Conservation (phyloP, 2,797 vertebrate species). For the Huso huso region DNA sequence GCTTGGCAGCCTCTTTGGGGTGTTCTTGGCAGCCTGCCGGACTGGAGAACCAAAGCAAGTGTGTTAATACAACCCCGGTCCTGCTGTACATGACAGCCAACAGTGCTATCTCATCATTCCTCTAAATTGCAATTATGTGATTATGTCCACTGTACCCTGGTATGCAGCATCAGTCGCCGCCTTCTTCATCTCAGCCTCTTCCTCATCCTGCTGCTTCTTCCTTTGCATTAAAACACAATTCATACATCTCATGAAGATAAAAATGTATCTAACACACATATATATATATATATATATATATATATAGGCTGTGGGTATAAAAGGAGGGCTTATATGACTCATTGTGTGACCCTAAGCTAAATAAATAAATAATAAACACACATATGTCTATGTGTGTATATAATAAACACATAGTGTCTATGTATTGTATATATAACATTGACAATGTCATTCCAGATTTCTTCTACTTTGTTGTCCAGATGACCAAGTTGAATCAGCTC, state of each 20-base stretch:
- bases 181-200: slow-evolving; percentile 82
- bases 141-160: slow-evolving; percentile 63
- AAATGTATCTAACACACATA: too few relatives aligned
- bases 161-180: slow-evolving; percentile 85
- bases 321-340: too few relatives aligned
- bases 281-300: too few relatives aligned
- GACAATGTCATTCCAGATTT: slow-evolving; percentile 80
- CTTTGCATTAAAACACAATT: slow-evolving; percentile 37
- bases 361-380: too few relatives aligned
- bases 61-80: not conserved
- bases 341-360: too few relatives aligned
- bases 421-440: too few relatives aligned
- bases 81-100: not conserved
- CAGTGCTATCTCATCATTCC: too few relatives aligned
- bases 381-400: too few relatives aligned
- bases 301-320: too few relatives aligned
- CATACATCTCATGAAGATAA: too few relatives aligned
- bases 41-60: slow-evolving; percentile 54
- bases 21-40: slow-evolving; percentile 84
- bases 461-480: slow-evolving; percentile 80
- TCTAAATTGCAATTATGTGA: too few relatives aligned
- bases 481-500: slow-evolving; percentile 86
- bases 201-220: slow-evolving; percentile 85
- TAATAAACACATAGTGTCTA: too few relatives aligned
- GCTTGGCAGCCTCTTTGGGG: slow-evolving; percentile 68